Evolutionary conservation across 1,140 invertebrate species (phyloP), one percentile per base, ranked within the genome.

Genomic region (Pachyrhynchus sulphureomaculatus): DNA sequence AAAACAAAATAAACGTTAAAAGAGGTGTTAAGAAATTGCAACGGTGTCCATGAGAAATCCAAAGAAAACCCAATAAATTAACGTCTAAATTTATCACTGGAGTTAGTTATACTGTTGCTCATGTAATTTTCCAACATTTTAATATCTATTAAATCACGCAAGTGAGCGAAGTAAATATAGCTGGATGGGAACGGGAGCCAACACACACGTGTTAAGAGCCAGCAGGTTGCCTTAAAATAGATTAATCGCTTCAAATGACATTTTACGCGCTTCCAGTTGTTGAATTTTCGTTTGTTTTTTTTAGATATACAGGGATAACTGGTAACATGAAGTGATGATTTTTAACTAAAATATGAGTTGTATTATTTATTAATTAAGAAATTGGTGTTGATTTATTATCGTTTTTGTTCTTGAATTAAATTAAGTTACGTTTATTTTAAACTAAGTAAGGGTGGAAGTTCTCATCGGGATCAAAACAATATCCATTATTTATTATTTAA

Each of bases 171-270:
- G 15, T 61, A 61, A 52, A 61, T 61, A 52, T 61, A 60, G 48
- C 58, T 44, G 37, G 58, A 52, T 58, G 18, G n/a, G 55, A 55
- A 44, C 52, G 18, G 39, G 39, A 56, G 41, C 32, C 54, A 56
- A 49, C 55, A 58, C 54, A 56, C 54, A 47, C 42, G 54, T 58
- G 42, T 48, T 39, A 49, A 34, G 55, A 58, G 55, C 33, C 49
- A 58, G 55, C 55, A 58, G 55, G 55, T 58, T 58, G 55, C 55
- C 55, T 58, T 58, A 58, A 58, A 58, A 58, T 58, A 58, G 55
- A 58, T 58, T 58, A 58, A 58, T 58, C 49, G 36, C 55, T 49
- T 58, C 18, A 34, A 44, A 58, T 58, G 39, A 42, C 44, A 29
- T 39, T 39, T 56, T 41, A 56, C 54, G 54, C 54, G 34, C 54